Conservation (phyloP, 2,888 invertebrate genomes). For the Ormyrus rosae region DNA sequence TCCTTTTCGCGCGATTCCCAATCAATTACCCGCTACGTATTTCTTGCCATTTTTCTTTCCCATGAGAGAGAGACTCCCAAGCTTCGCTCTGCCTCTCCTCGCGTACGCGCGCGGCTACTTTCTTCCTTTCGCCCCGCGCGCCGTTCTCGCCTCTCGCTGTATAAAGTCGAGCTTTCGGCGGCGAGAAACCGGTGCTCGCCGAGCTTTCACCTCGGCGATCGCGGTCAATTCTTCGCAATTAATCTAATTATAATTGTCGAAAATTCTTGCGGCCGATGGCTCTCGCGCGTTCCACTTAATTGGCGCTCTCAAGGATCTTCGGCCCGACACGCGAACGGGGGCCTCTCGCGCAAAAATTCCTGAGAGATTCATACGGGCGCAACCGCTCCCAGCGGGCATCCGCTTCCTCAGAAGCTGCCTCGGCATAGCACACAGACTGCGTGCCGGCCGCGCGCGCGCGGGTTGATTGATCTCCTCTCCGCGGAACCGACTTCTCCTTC, state of each 20-base stretch:
- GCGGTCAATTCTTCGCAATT: background rate
- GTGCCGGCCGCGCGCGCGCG: background rate
- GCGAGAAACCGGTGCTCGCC: too few relatives aligned
- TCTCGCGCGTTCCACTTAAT: background rate
- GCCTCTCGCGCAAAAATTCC: conserved; percentile 35
- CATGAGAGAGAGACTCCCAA: conserved; percentile 16
- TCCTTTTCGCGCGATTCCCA: conserved; percentile 46
- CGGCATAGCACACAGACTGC: background rate
- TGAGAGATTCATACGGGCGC: background rate
- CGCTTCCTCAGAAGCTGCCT: conserved; percentile 25
- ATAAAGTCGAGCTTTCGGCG: too few relatives aligned
- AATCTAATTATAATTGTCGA: conserved; percentile 28
- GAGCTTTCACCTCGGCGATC: too few relatives aligned
- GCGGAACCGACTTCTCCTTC: background rate
- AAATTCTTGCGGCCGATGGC: too few relatives aligned
- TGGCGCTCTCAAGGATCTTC: background rate
- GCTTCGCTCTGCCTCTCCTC: background rate
- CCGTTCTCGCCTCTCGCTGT: too few relatives aligned
- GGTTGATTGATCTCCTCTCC: conserved; percentile 30
- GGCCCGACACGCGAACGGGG: background rate
- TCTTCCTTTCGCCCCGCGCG: too few relatives aligned
- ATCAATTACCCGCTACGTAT: conserved; percentile 47
- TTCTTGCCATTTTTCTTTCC: conserved; percentile 38
- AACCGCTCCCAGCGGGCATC: conserved; percentile 47
- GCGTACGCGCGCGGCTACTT: background rate